Percentiles rank a stretch among this genome's conserved stretches.
These are phyloP conservation scores for Chlorops oryzae DNA, from an alignment of 1,140 invertebrate genomes.

Conservation along the genomic window DNA sequence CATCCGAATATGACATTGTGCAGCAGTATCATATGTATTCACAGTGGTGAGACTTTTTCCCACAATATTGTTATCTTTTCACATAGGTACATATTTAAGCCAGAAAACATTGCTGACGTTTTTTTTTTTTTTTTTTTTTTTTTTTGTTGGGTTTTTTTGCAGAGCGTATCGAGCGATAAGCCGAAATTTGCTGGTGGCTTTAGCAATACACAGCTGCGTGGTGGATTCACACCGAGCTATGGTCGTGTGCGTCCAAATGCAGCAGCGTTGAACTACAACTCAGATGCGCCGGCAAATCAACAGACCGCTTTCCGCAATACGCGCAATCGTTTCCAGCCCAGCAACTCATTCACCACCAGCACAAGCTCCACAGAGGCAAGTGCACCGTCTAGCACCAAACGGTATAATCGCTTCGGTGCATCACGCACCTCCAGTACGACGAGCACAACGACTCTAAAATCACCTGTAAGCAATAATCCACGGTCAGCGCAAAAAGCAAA, in stretches of 20 bases:
- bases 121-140: too few species aligned
- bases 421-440: conserved; percentile 1
- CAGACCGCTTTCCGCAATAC: conserved; percentile 21
- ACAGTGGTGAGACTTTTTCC: too few species aligned
- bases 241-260: conserved; percentile 25
- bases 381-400: conserved; percentile 26
- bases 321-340: conserved; percentile 37
- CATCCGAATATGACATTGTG: too few species aligned
- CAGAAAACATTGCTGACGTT: too few species aligned
- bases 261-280: neutral
- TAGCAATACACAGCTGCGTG: too few species aligned
- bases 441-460: conserved; percentile 20
- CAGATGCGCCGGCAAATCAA: conserved; percentile 7
- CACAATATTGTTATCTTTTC: too few species aligned
- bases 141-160: too few species aligned
- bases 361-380: conserved; percentile 18
- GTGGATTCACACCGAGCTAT: conserved; percentile 30
- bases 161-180: too few species aligned
- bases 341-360: conserved; percentile 10
- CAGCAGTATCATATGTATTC: too few species aligned
- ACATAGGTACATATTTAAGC: too few species aligned
- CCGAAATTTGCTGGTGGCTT: conserved; percentile 32
- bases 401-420: conserved; percentile 35
- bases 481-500: conserved; percentile 21
- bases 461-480: conserved; percentile 9